Percentiles rank a stretch among this genome's conserved stretches.
These are phyloP conservation scores for Pemphredon lugubris DNA, from an alignment of 2,888 invertebrate species.

Conservation along the genomic window DNA sequence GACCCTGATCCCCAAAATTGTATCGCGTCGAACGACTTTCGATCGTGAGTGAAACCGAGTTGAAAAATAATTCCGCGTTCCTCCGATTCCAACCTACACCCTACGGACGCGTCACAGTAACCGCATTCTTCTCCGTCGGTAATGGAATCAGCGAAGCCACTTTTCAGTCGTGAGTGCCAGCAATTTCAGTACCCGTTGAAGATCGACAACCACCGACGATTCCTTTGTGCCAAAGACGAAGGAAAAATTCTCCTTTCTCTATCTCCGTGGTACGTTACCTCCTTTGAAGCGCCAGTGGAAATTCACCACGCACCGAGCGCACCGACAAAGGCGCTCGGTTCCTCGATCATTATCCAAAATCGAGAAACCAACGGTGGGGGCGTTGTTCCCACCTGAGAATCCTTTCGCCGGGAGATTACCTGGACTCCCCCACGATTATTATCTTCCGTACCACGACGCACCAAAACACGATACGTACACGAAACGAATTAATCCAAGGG, in stretches of 20 bases:
- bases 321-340: slow-evolving; percentile 24
- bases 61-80: not conserved
- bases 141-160: slow-evolving; percentile 12
- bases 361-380: not conserved
- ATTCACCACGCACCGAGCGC: slow-evolving; percentile 45
- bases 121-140: not conserved
- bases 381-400: not conserved
- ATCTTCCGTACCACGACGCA: not conserved
- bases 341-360: slow-evolving; percentile 31
- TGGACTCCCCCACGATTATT: not conserved
- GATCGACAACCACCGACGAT: slow-evolving; percentile 25
- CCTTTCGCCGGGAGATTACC: not conserved
- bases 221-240: slow-evolving; percentile 21
- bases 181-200: slow-evolving; percentile 41
- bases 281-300: slow-evolving; percentile 40
- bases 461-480: not conserved
- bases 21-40: no score
- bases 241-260: slow-evolving; percentile 33
- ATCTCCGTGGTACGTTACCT: slow-evolving; percentile 46
- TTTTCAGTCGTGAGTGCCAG: slow-evolving; percentile 40
- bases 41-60: no score
- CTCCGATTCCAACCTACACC: not conserved
- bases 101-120: not conserved
- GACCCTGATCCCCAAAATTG: no score
- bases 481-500: not conserved